Conservation (phyloP, 2,888 invertebrate species). For the Tigriopus californicus region DNA sequence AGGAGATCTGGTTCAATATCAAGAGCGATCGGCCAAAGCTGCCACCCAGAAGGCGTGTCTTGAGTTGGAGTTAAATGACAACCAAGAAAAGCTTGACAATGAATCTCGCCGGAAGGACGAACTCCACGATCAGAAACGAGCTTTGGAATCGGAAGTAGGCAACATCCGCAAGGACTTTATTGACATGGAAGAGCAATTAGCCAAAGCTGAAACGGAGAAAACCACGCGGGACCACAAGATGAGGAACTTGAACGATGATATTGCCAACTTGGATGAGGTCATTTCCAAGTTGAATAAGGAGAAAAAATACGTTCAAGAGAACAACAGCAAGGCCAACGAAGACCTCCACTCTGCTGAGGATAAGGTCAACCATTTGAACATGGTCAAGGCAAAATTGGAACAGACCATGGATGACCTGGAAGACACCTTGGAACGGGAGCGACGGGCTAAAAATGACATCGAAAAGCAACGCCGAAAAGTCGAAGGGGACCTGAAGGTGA, state of each 20-base stretch:
- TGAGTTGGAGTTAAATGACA: conserved; percentile 79
- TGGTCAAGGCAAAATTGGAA: conserved; percentile 25
- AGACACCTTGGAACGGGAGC: conserved; percentile 36
- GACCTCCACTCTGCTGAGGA: conserved; percentile 65
- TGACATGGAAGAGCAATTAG: conserved; percentile 78
- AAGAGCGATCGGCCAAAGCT: conserved; percentile 82
- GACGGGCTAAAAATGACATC: conserved; percentile 34
- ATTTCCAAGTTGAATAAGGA: conserved; percentile 36
- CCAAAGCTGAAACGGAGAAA: conserved; percentile 44
- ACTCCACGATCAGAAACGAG: conserved; percentile 35
- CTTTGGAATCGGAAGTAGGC: conserved; percentile 37
- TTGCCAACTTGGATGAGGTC: conserved; percentile 36
- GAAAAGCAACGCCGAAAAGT: conserved; percentile 37
- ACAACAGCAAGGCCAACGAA: conserved; percentile 23
- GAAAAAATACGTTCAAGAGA: conserved; percentile 32
- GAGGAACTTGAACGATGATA: conserved; percentile 32
- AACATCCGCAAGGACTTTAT: conserved; percentile 42
- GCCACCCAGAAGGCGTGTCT: conserved; percentile 87
- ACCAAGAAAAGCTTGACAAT: conserved; percentile 28
- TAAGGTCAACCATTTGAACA: conserved; percentile 95
- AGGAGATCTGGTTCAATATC: conserved; percentile 68
- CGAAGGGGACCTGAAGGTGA: conserved; percentile 36
- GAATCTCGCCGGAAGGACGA: conserved; percentile 36
- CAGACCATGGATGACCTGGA: conserved; percentile 36
- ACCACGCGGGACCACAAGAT: conserved; percentile 33